Evolutionary conservation across 2,888 invertebrate genomes (phyloP).

Genomic region (Ganaspis brasiliensis): DNA sequence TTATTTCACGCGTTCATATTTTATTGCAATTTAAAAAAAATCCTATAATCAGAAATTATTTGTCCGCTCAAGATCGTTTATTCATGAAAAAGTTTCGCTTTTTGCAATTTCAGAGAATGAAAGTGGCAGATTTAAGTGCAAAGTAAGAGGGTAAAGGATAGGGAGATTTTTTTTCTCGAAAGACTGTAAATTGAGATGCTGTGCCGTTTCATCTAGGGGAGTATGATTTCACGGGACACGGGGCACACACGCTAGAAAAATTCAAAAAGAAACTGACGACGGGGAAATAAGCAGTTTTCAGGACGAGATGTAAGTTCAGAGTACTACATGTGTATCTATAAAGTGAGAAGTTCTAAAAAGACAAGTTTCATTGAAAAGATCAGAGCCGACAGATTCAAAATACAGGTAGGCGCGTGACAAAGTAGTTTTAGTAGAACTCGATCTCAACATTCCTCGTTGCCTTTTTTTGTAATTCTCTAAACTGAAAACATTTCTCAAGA

Average conservation of each 20-base stretch:
- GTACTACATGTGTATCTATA: conserved; percentile 12
- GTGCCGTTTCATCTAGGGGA: conserved; percentile 13
- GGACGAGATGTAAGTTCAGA: not conserved
- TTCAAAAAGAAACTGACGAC: conserved; percentile 19
- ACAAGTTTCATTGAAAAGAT: conserved; percentile 26
- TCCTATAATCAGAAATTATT: no score
- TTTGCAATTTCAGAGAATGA: no score
- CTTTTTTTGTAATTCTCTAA: not conserved
- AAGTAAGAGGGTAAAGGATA: not conserved
- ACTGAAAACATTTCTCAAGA: not conserved
- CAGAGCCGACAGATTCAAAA: conserved; percentile 5
- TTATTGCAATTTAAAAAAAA: no score
- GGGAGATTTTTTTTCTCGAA: not conserved
- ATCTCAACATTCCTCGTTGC: not conserved
- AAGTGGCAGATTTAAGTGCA: not conserved
- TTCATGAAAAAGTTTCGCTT: no score
- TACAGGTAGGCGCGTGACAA: conserved; percentile 36
- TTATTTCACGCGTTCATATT: no score
- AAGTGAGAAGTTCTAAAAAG: conserved; percentile 17
- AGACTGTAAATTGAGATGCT: conserved; percentile 23
- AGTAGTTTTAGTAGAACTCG: conserved; percentile 11
- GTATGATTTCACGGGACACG: conserved; percentile 35
- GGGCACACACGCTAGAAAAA: conserved; percentile 17
- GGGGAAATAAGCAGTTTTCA: conserved; percentile 20
- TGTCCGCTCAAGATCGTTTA: no score